Base-by-base conservation (phyloP, 2,888 invertebrate genomes). In the Macropis europaea region DNA sequence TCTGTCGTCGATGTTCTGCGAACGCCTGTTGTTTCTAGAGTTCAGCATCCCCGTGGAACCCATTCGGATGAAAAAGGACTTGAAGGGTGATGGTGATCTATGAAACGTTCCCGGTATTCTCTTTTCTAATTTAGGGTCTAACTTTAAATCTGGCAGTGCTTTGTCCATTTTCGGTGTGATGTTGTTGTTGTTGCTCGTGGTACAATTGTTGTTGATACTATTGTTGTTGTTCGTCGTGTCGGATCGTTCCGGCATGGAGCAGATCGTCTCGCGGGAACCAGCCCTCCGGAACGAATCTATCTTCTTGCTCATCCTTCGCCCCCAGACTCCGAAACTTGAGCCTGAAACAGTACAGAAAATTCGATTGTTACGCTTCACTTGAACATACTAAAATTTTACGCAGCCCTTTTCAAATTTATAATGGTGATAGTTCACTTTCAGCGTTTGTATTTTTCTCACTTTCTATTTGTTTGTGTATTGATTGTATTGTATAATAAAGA, bases 31-130 rank as follows among this genome's bases (percentile, higher is more conserved):
- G 68, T 81, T 71, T 53, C 91, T 92, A 1, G 92, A 92, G 88
- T 94, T 94, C 56, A 95, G 88, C 94, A 94, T 94, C 70, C 95
- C 95, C 3, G 95, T 95, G 2, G 95, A 95, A 15, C 95, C 95
- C 92, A 95, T 95, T 77, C 95, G 92, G 83, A 94, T 93, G 83
- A 95, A 95, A 85, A 95, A 94, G 36, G 94, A 93, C 88, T 93
- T 94, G 60, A 95, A 92, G 5, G 94, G 93, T 78, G 94, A 94
- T 6, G 93, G 93, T 2, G 93, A 93, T 84, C 93, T 89, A 63
- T 92, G 91, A 1, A 91, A 91, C 69, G 90, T 90, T 22, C 80
- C 72, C 76, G 91, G 91, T 32, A 82, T 63, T 57, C 83, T 85
- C 47, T 81, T 81, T 9, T 86, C 87, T 0, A 56, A 3, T 42